Conservation (phyloP, 2,113 vertebrate genomes). For the Oceanodroma tethys region DNA sequence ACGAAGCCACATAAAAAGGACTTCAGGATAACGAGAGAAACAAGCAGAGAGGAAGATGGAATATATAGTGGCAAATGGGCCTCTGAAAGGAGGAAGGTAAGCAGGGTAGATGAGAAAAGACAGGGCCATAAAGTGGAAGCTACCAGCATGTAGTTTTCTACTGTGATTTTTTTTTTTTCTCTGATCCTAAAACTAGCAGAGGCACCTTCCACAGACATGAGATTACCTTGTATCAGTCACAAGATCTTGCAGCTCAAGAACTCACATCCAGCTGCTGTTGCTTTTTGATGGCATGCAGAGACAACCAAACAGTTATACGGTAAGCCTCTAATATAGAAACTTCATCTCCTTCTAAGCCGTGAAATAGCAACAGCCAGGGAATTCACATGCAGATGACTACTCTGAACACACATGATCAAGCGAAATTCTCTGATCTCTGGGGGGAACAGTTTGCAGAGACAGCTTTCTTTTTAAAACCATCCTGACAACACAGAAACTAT, state of each 20-base stretch:
- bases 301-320: background rate
- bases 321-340: background rate
- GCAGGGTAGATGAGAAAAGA: background rate
- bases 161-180: background rate
- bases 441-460: background rate
- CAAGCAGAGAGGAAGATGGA: background rate
- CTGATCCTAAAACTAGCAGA: background rate
- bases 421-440: background rate
- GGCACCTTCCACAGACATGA: background rate
- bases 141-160: background rate
- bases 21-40: background rate
- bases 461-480: background rate
- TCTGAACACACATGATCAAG: background rate
- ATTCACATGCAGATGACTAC: background rate
- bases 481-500: background rate
- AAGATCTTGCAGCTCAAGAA: background rate
- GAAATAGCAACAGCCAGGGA: background rate
- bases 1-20: background rate
- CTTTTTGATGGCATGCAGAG: background rate
- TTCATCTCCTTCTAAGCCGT: background rate
- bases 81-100: background rate
- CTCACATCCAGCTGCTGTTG: background rate
- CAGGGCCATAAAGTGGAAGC: background rate
- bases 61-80: background rate
- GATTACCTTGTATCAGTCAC: background rate